phyloP scores from a whole-genome alignment of 1,140 invertebrate genomes.

The Pollicipes pollicipes region DNA sequence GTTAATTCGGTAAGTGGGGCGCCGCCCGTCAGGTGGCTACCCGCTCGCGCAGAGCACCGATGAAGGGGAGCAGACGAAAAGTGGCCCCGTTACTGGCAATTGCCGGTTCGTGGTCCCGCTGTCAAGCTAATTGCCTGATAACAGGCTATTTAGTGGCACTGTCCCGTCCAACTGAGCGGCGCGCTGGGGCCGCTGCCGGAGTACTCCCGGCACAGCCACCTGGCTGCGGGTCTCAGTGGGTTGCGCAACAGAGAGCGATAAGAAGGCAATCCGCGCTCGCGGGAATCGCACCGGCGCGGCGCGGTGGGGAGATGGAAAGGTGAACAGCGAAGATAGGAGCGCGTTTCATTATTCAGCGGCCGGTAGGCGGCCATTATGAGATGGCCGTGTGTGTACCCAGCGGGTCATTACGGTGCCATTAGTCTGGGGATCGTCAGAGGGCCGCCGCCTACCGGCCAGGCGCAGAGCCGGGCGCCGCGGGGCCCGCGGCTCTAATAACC shows the following conservation, averaged over 20 bases:
- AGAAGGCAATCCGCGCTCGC: too few species aligned
- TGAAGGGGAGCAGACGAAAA: background rate
- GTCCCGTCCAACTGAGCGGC: background rate
- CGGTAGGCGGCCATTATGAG: background rate
- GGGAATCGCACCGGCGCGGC: too few species aligned
- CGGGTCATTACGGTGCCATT: background rate
- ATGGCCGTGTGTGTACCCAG: background rate
- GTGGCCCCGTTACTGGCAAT: background rate
- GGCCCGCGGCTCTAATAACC: background rate
- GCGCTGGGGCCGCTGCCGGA: too few species aligned
- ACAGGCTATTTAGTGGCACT: background rate
- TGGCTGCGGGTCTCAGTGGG: too few species aligned
- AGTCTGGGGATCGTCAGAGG: background rate
- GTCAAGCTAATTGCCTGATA: background rate
- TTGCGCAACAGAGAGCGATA: too few species aligned
- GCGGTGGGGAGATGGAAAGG: too few species aligned
- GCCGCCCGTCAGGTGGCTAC: background rate
- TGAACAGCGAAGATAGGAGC: background rate
- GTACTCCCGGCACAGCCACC: too few species aligned
- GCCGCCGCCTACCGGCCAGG: background rate
- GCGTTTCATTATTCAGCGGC: background rate
- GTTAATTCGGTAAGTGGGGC: background rate
- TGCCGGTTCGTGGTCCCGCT: background rate
- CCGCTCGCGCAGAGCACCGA: too few species aligned
- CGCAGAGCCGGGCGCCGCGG: background rate